Percentiles rank a stretch among this genome's conserved stretches.
phyloP scores from a whole-genome alignment of 2,888 invertebrate genomes.

The Plebejus melissa region DNA sequence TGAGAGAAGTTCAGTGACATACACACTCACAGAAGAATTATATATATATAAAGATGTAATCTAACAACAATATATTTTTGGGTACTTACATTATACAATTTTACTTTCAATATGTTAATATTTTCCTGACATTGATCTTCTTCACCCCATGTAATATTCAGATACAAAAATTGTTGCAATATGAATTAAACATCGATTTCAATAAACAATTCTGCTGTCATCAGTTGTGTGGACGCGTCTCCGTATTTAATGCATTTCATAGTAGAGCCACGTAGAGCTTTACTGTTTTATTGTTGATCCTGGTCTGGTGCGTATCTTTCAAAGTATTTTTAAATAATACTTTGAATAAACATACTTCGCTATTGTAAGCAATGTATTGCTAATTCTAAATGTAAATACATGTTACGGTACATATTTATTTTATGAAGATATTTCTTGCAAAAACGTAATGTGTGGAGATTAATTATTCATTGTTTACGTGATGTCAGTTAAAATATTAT shows the following conservation, averaged over 20 bases:
- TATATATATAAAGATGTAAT: no score
- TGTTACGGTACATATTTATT: no score
- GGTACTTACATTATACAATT: no score
- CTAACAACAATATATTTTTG: no score
- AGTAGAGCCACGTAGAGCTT: not conserved
- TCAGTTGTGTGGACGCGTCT: not conserved
- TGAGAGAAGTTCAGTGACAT: no score
- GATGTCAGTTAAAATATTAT: no score
- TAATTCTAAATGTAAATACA: no score
- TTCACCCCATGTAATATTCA: not conserved
- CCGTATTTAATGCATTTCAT: constrained; percentile 12
- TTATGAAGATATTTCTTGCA: no score
- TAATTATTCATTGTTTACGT: no score
- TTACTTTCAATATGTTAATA: no score
- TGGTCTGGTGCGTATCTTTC: not conserved
- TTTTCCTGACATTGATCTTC: constrained; percentile 42
- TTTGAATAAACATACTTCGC: not conserved
- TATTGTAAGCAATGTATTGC: not conserved
- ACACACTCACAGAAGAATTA: no score
- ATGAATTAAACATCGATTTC: constrained; percentile 17
- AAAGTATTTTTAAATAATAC: not conserved
- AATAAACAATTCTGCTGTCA: constrained; percentile 12
- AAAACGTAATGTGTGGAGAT: no score
- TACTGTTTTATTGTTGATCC: not conserved
- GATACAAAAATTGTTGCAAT: constrained; percentile 4